Percentiles rank a stretch among this genome's conserved stretches.
Evolutionary conservation across 2,888 invertebrate species (phyloP).

Genomic region (Agrotis segetum): DNA sequence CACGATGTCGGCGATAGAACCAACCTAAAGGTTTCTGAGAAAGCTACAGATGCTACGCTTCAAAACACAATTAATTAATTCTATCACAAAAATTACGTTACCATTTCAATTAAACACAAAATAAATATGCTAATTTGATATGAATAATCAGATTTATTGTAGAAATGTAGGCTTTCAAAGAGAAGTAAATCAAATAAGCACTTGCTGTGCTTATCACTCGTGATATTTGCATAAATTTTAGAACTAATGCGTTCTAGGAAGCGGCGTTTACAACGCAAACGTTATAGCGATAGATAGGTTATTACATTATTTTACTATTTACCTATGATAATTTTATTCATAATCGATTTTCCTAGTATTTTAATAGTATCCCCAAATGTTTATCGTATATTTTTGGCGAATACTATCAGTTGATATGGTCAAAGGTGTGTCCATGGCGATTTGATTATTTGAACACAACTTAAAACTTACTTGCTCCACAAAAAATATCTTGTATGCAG

Average conservation of each 20-base stretch:
- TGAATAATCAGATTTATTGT: constrained; percentile 31
- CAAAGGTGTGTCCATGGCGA: neutral
- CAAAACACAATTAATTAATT: constrained; percentile 14
- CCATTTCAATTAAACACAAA: constrained; percentile 28
- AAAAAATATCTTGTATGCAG: too few species aligned
- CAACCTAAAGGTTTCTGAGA: too few species aligned
- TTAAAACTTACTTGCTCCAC: too few species aligned
- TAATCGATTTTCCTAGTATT: constrained; percentile 7
- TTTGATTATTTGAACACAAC: too few species aligned
- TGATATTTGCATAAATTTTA: constrained; percentile 27
- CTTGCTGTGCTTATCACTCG: constrained; percentile 16
- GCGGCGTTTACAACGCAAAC: constrained; percentile 9
- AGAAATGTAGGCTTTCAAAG: constrained; percentile 35
- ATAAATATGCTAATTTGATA: constrained; percentile 37
- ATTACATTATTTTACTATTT: constrained; percentile 17
- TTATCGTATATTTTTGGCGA: neutral
- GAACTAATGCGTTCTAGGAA: constrained; percentile 45
- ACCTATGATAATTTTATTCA: constrained; percentile 14
- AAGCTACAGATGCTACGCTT: neutral
- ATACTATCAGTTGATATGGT: neutral
- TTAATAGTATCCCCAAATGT: neutral
- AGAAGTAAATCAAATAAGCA: constrained; percentile 35
- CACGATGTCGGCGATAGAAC: too few species aligned
- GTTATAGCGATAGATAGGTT: neutral
- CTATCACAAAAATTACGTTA: neutral